phyloP scores from a whole-genome alignment of 37 sponge, comb jelly and placozoan genomes.

The Haliclona indistincta region DNA sequence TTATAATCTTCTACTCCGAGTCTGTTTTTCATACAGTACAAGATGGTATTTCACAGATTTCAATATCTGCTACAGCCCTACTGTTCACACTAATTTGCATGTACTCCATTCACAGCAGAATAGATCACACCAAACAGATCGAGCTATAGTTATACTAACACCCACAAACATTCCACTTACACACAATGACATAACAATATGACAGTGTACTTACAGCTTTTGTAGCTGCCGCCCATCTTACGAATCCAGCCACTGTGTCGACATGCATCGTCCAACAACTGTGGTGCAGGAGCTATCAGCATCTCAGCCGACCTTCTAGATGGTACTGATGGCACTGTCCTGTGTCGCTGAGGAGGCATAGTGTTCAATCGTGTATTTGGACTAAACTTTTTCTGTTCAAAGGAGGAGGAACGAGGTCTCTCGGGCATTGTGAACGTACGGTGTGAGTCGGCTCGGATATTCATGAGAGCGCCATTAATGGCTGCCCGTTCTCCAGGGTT shows the following conservation, averaged over 20 bases:
- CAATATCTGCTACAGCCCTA: background rate
- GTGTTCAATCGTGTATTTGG: background rate
- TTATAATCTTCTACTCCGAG: too few relatives aligned
- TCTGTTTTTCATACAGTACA: too few relatives aligned
- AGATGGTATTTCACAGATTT: background rate
- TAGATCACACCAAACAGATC: too few relatives aligned
- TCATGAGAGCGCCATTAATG: constrained; percentile 35
- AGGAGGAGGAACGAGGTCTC: background rate
- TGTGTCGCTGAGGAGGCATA: too few relatives aligned
- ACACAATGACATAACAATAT: constrained; percentile 8
- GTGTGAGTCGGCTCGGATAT: background rate
- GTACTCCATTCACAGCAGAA: background rate
- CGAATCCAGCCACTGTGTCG: constrained; percentile 78
- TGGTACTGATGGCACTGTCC: background rate
- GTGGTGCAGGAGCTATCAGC: constrained; percentile 30
- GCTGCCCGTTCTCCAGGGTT: constrained; percentile 48
- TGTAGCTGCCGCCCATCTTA: constrained; percentile 79
- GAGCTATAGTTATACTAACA: too few relatives aligned
- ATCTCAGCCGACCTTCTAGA: background rate
- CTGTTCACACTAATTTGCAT: constrained; percentile 1
- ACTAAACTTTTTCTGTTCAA: background rate
- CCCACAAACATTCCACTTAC: too few relatives aligned
- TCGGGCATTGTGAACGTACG: background rate
- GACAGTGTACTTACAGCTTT: constrained; percentile 65
- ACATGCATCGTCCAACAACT: constrained; percentile 55